Evolutionary conservation across 2,888 invertebrate species (phyloP), one percentile per base, ranked within the genome.

Genomic region (Meliscaeva auricollis): DNA sequence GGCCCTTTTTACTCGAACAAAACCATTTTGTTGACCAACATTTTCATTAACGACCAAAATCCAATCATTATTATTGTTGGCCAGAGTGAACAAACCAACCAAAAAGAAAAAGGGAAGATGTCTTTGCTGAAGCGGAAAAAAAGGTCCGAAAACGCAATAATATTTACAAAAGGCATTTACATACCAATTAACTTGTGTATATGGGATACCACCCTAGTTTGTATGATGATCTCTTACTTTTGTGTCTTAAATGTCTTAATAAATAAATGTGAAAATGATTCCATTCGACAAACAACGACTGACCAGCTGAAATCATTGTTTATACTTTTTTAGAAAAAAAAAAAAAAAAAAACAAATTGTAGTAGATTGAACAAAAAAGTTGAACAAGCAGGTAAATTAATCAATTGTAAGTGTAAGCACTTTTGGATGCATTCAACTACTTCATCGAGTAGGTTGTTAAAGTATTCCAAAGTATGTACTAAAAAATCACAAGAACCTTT

Each of bases 101-200:
- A 13, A 38, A 13, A 11, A 13, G 9, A 13, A 38, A 13, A 38
- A 38, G 7, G 1, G 22, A 22, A 17, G n/a, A 35, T 66, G 35
- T 3, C n/a, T 50, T 26, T 22, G n/a, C 13, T 66, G 30, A 20
- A 4, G 35, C 66, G 50, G 48, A 35, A 66, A 35, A 66, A 66
- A 50, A 35, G 50, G 35, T 58, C n/a, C n/a, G 9, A n/a, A 30
- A 38, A 35, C 20, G 7, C 7, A 35, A n/a, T 50, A 20, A 66
- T 48, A 35, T 48, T 48, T 32, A 64, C 46, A 32, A 35, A 46
- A 64, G 8, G 6, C 64, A 64, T 64, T 64, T 64, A 48, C 64
- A 46, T 66, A 66, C 35, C 48, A 48, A 66, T 35, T 66, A 20
- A 30, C 6, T 48, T 30, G 11, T 20, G 32, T 62, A 20, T 17